Conservation (phyloP, 2,797 vertebrate species). For the Enteromius anoplus region DNA sequence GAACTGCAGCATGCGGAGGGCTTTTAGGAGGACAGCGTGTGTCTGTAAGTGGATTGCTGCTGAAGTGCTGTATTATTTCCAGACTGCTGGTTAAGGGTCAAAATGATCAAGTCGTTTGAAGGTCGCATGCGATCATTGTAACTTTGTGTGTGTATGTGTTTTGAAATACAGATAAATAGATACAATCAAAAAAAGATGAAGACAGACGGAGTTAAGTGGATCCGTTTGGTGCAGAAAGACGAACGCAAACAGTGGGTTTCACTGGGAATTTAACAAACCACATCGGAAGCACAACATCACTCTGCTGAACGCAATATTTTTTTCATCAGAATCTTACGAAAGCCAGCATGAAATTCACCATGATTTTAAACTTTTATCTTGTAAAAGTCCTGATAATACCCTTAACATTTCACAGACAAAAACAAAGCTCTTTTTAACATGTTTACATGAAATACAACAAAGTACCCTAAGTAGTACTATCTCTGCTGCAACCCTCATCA, state of each 20-base stretch:
- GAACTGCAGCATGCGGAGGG: not conserved
- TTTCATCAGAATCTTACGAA: constrained; percentile 29
- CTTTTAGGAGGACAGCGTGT: not conserved
- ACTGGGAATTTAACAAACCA: constrained; percentile 34
- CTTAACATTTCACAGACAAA: constrained; percentile 9
- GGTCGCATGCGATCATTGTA: not conserved
- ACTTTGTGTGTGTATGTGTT: constrained; percentile 16
- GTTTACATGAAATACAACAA: constrained; percentile 4
- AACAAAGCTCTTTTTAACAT: not conserved
- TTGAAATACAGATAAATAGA: constrained; percentile 6
- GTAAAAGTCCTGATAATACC: constrained; percentile 14
- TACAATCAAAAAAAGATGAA: constrained; percentile 32
- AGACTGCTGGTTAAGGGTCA: constrained; percentile 36
- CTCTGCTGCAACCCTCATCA: not conserved
- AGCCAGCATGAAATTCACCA: constrained; percentile 20
- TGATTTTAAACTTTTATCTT: constrained; percentile 15
- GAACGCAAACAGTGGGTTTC: constrained; percentile 10
- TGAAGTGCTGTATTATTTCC: constrained; percentile 26
- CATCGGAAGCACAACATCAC: constrained; percentile 35
- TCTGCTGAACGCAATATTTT: not conserved
- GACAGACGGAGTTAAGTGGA: constrained; percentile 31
- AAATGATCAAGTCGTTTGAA: not conserved
- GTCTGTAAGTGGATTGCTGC: constrained; percentile 1
- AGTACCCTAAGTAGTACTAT: not conserved
- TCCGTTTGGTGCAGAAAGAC: constrained; percentile 11